A percentile compares a stretch with the other conserved stretches of the same genome.
phyloP scores from a whole-genome alignment of 2,113 vertebrate genomes.

The Orycteropus afer region DNA sequence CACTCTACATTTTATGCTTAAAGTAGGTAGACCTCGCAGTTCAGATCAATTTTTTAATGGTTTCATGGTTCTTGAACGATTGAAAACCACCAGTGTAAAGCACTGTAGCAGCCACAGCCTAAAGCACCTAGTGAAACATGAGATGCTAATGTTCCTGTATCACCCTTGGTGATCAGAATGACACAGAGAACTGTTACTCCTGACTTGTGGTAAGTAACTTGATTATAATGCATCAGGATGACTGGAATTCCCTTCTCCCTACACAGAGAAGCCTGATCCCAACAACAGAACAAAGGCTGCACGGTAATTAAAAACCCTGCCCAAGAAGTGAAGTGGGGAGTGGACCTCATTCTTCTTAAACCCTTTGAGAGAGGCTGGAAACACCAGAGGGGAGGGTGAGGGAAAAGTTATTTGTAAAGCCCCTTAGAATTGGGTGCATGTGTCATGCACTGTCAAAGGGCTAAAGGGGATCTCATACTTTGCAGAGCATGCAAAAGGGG shows the following conservation, averaged over 20 bases:
- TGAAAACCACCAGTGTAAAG: neutral
- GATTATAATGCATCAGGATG: conserved; percentile 74
- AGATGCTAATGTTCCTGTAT: conserved; percentile 48
- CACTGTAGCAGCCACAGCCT: neutral
- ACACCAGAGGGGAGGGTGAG: neutral
- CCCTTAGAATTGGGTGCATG: neutral
- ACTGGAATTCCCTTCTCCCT: conserved; percentile 79
- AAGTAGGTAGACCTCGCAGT: neutral
- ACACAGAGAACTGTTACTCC: conserved; percentile 78
- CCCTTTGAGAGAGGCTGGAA: conserved; percentile 43
- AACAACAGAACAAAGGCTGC: conserved; percentile 69
- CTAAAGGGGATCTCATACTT: neutral
- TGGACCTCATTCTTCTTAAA: conserved; percentile 3
- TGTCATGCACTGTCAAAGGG: neutral
- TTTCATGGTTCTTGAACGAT: neutral
- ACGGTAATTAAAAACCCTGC: conserved; percentile 72
- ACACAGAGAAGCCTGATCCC: conserved; percentile 74
- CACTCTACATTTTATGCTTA: neutral
- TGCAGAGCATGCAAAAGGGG: neutral
- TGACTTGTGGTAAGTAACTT: conserved; percentile 74
- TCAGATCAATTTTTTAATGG: neutral
- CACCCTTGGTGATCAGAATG: conserved; percentile 70
- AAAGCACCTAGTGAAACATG: conserved; percentile 42
- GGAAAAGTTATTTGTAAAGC: neutral
- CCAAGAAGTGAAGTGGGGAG: conserved; percentile 42